Base-by-base conservation (phyloP, 92 coral and sea anemone genomes). In the Umimayanthus kanabou region DNA sequence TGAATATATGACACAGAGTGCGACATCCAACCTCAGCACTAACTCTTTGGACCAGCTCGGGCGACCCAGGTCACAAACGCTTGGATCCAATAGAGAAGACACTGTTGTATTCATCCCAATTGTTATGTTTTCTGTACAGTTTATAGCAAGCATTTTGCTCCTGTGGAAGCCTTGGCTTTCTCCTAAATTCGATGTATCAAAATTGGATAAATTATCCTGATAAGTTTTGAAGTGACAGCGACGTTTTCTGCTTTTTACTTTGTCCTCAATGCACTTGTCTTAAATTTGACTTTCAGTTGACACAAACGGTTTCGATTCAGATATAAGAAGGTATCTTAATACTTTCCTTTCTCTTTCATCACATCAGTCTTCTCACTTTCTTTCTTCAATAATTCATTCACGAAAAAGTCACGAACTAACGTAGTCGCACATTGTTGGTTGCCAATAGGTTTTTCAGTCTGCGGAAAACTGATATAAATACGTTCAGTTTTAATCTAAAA, bases 1-100 rank as follows among this genome's bases (percentile, higher is more conserved):
- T 20, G 87, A 70, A 53, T 83, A 83, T 6, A 83, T 83, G 9
- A 83, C 61, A 25, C 87, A 83, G 11, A 83, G 28, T 25, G 47
- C 79, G 23, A 83, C 25, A 58, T 83, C 87, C 65, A 83, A 16
- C 64, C 26, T 26, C 30, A 83, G 20, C 25, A 83, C 58, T 18
- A 83, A 20, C 40, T 83, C 78, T 45, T 83, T 16, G 57, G 64
- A 49, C 15, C 47, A 55, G 28, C 61, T 70, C 22, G 87, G 87
- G 6, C 43, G 42, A 25, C 87, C 77, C 28, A n/a, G 50, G 47
- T 8, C 50, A 47, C 50, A 47, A 47, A 47, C 50, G 50, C 11
- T 47, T 7, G 50, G 50, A 11, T 47, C 50, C 13, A 6, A 10
- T 47, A 3, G 47, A 75, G 49, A 75, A 23, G 76, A 73, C 11